Evolutionary conservation across 1,140 invertebrate species (phyloP), one percentile per base, ranked within the genome.

Genomic region (Trichonephila clavata): DNA sequence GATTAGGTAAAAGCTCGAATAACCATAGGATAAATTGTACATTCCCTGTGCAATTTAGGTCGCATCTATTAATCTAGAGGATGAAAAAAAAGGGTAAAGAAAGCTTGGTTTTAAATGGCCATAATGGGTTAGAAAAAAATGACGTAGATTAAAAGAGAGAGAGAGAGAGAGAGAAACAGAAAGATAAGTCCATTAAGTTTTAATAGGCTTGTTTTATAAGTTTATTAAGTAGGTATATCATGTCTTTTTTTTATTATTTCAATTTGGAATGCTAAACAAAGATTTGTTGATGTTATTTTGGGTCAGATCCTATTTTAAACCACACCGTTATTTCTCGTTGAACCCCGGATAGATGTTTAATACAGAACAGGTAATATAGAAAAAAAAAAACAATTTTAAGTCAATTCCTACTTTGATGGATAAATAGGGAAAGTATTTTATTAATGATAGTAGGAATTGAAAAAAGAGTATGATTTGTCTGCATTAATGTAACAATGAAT

Each of bases 1-100:
- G 71, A 77, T 77, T 18, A 39, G 71, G 32, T 77, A 77, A 77
- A 77, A 77, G 71, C 71, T 77, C 71, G 27, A 77, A 77, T 77
- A 77, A 77, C 71, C 32, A 20, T 32, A 39, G 71, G 71, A 20
- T 32, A 77, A 77, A 77, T 77, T 39, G 14, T 32, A 32, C 3
- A 39, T 39, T 77, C 71, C 71, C 32, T 39, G 2, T 39, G 71
- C 71, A 77, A 77, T 77, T 77, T 77, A 0, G 71, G 71, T 14
- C 6, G 16, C 27, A 77, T 77, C 71, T 77, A 77, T 77, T 77
- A 77, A 77, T 77, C 71, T 32, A 27, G 4, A 7, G 16, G 13
- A 39, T 10, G 4, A 32, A 39, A 77, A 24, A n/a, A n/a, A n/a
- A n/a, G 13, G 14, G 21, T 68, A n/a, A 68, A 68, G 21, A 14